Evolutionary conservation across 1,140 invertebrate species (phyloP).

Genomic region (Propsilocerus akamusi): DNA sequence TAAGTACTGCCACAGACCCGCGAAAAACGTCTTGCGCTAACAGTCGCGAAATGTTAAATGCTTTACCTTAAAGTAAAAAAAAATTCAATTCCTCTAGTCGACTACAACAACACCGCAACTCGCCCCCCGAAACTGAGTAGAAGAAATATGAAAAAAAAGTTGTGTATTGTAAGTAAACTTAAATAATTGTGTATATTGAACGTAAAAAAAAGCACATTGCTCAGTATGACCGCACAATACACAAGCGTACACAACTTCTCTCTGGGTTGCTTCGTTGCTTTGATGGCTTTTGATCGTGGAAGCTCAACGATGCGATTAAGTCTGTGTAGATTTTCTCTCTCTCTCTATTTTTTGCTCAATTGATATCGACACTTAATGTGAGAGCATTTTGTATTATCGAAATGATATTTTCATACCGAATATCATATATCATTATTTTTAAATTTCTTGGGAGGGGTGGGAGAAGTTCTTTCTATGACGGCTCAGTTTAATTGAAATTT

Average conservation of each 20-base stretch:
- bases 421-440: no score
- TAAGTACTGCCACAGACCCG: background rate
- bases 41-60: background rate
- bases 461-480: no score
- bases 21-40: background rate
- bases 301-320: no score
- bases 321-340: no score
- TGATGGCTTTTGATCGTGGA: no score
- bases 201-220: background rate
- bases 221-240: background rate
- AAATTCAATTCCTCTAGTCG: background rate
- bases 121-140: background rate
- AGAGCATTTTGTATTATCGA: no score
- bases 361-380: no score
- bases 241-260: background rate
- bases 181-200: background rate
- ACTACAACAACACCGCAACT: no score
- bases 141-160: background rate
- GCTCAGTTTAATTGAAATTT: no score
- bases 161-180: background rate
- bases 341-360: no score
- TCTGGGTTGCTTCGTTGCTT: background rate
- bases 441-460: no score
- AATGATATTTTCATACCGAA: no score
- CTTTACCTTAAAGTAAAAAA: background rate